These are phyloP conservation scores for Geotrupes spiniger DNA, from an alignment of 2,888 invertebrate species.

Conservation along the genomic window DNA sequence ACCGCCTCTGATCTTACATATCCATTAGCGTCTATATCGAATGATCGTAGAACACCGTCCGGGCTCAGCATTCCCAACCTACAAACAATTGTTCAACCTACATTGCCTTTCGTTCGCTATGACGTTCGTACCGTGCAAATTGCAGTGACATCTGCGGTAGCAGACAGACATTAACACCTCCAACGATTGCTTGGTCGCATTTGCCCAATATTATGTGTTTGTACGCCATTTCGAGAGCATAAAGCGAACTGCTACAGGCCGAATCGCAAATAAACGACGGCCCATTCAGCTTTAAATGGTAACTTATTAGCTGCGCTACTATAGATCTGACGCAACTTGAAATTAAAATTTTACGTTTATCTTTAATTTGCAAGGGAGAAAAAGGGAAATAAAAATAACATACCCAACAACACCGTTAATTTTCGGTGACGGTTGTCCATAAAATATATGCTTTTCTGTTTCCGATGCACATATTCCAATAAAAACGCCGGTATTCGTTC, in stretches of 20 bases:
- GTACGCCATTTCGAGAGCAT: slow-evolving; percentile 81
- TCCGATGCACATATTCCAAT: slow-evolving; percentile 75
- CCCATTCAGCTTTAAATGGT: slow-evolving; percentile 82
- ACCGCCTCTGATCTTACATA: slow-evolving; percentile 81
- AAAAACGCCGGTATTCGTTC: slow-evolving; percentile 74
- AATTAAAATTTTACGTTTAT: not conserved
- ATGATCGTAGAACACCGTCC: slow-evolving; percentile 86
- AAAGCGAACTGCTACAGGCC: slow-evolving; percentile 89
- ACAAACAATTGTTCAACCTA: not conserved
- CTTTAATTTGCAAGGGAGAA: not conserved
- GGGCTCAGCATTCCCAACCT: slow-evolving; percentile 72
- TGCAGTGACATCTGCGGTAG: slow-evolving; percentile 87
- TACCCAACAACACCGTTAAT: too few relatives aligned
- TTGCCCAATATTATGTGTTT: slow-evolving; percentile 72
- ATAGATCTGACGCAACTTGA: slow-evolving; percentile 65
- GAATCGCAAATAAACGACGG: slow-evolving; percentile 89
- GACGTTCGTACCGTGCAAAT: slow-evolving; percentile 58
- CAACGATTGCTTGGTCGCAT: slow-evolving; percentile 88
- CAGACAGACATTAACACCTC: slow-evolving; percentile 81
- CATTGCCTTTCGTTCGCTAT: not conserved
- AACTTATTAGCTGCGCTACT: slow-evolving; percentile 89
- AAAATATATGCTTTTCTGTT: slow-evolving; percentile 58
- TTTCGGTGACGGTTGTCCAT: too few relatives aligned
- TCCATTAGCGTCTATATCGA: slow-evolving; percentile 80
- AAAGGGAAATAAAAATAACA: too few relatives aligned